A percentile compares a stretch with the other conserved stretches of the same genome.
Evolutionary conservation across 2,888 invertebrate genomes (phyloP).

Genomic region (Patella ulyssiponensis): DNA sequence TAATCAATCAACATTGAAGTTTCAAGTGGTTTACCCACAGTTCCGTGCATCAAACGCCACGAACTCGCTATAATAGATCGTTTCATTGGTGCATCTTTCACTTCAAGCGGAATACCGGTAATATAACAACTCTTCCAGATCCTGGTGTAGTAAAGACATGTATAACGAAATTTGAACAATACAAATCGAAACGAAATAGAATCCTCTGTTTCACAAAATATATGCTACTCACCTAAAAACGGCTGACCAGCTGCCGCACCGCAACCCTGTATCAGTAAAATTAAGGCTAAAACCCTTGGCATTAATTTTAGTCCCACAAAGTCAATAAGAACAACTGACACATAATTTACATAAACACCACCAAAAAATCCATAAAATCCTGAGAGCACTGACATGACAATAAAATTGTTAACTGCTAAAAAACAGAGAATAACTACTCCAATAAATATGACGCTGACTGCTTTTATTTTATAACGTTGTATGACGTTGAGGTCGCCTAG

Average conservation of each 20-base stretch:
- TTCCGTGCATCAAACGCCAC: no score
- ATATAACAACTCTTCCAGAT: no score
- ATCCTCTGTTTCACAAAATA: background rate
- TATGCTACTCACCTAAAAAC: slow-evolving; percentile 49
- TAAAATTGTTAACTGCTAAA: slow-evolving; percentile 42
- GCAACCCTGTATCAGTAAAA: slow-evolving; percentile 59
- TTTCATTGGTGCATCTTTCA: no score
- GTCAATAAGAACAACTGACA: slow-evolving; percentile 57
- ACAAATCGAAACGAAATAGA: background rate
- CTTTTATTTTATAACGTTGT: slow-evolving; percentile 54
- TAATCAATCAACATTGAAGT: no score
- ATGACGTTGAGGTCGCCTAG: slow-evolving; percentile 52
- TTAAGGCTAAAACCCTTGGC: slow-evolving; percentile 55
- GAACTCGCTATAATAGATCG: no score
- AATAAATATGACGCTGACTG: slow-evolving; percentile 39
- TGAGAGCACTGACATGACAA: slow-evolving; percentile 50
- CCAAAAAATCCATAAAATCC: slow-evolving; percentile 61
- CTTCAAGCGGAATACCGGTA: no score
- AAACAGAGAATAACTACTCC: slow-evolving; percentile 51
- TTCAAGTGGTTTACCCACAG: no score
- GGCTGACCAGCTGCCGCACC: slow-evolving; percentile 60
- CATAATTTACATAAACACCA: slow-evolving; percentile 55
- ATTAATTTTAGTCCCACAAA: slow-evolving; percentile 54
- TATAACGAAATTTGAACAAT: background rate
- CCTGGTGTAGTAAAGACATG: no score